phyloP scores from a whole-genome alignment of 1,140 invertebrate genomes.

The Dendroctonus ponderosae region DNA sequence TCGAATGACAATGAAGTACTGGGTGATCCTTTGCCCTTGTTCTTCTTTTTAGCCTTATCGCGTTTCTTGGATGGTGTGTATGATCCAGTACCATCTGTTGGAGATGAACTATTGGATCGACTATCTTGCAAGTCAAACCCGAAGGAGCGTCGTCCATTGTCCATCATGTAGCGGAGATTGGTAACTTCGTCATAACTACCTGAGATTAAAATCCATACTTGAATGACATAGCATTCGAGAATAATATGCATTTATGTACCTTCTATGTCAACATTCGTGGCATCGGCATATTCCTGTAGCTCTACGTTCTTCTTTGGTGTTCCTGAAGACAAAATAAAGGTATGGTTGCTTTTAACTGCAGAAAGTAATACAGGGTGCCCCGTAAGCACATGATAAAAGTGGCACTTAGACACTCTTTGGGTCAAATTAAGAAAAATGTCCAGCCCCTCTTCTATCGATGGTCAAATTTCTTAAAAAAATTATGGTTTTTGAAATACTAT shows the following conservation, averaged over 20 bases:
- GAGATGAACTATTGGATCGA: constrained; percentile 41
- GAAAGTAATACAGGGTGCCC: too few relatives aligned
- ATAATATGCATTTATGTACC: constrained; percentile 4
- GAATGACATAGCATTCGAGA: too few relatives aligned
- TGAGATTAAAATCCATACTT: not conserved
- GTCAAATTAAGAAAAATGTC: too few relatives aligned
- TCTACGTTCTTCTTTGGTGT: constrained; percentile 43
- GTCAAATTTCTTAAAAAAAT: too few relatives aligned
- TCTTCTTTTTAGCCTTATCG: constrained; percentile 44
- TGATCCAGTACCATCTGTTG: constrained; percentile 39
- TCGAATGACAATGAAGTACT: constrained; percentile 29
- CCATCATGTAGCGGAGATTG: constrained; percentile 41
- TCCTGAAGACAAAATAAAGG: constrained; percentile 26
- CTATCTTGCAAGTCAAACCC: constrained; percentile 40
- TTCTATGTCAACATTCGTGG: constrained; percentile 43
- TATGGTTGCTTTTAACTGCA: not conserved
- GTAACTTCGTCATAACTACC: constrained; percentile 43
- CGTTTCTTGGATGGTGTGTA: constrained; percentile 40
- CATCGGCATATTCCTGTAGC: constrained; percentile 31
- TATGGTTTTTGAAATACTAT: too few relatives aligned
- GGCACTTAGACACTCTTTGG: too few relatives aligned
- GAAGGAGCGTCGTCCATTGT: constrained; percentile 11
- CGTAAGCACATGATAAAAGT: too few relatives aligned
- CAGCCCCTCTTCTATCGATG: too few relatives aligned
- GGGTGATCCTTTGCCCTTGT: constrained; percentile 39